phyloP scores from a whole-genome alignment of 1,140 invertebrate species.

The Philopotamus ludificatus region DNA sequence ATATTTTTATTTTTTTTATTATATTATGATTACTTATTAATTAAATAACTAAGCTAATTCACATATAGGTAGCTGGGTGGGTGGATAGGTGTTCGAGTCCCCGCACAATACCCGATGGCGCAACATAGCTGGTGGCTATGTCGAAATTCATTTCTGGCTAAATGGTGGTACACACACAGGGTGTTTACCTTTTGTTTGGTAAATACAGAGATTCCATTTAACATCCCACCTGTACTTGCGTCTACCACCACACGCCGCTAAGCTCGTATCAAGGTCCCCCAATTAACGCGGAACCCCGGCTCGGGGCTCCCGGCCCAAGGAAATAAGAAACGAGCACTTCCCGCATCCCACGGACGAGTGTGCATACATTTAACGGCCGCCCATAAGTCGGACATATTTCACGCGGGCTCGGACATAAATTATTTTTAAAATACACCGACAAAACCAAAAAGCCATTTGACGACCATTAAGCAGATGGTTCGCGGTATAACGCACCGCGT shows the following conservation, averaged over 20 bases:
- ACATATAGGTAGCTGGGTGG: too few relatives aligned
- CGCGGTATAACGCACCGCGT: conserved; percentile 37
- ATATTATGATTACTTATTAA: too few relatives aligned
- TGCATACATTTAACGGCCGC: conserved; percentile 5
- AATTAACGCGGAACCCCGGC: not conserved
- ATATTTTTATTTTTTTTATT: too few relatives aligned
- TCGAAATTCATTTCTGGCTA: conserved; percentile 14
- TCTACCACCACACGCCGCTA: not conserved
- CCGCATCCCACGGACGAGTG: not conserved
- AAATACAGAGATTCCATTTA: not conserved
- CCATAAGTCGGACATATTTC: conserved; percentile 14
- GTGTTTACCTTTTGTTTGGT: conserved; percentile 17
- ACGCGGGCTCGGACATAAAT: conserved; percentile 35
- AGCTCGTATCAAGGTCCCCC: not conserved
- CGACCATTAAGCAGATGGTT: conserved; percentile 43
- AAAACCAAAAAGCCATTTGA: conserved; percentile 42
- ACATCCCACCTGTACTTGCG: not conserved
- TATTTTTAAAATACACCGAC: conserved; percentile 41
- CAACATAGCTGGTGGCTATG: conserved; percentile 7
- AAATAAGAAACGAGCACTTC: too few relatives aligned
- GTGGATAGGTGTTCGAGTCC: too few relatives aligned
- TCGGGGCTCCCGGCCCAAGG: too few relatives aligned
- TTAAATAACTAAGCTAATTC: too few relatives aligned
- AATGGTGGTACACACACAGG: conserved; percentile 1
- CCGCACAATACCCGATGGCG: not conserved